Evolutionary conservation across 2,797 vertebrate genomes (phyloP).

Genomic region (Podarcis lilfordi): DNA sequence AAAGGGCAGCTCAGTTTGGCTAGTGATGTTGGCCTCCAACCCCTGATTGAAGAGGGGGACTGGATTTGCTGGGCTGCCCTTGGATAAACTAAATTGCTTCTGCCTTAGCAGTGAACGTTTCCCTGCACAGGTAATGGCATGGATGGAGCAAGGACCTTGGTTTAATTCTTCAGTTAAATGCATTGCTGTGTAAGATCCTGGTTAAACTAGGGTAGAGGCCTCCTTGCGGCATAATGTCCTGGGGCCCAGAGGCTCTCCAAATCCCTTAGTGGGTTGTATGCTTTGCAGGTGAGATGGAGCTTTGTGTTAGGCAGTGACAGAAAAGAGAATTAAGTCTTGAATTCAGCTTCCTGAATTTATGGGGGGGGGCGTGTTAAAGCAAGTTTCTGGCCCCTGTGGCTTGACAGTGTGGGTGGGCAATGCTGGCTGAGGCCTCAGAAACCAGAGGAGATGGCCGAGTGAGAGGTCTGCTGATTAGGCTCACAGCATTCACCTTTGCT

Average conservation of each 20-base stretch:
- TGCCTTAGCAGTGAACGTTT: not conserved
- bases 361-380: not conserved
- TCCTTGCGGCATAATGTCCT: not conserved
- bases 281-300: not conserved
- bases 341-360: not conserved
- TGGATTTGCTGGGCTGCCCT: not conserved
- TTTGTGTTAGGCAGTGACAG: not conserved
- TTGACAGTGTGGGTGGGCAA: not conserved
- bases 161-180: not conserved
- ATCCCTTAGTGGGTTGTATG: not conserved
- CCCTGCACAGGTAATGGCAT: not conserved
- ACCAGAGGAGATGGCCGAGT: too few relatives aligned
- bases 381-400: not conserved
- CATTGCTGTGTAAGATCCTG: too few relatives aligned
- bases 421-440: not conserved
- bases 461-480: too few relatives aligned
- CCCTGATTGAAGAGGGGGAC: too few relatives aligned
- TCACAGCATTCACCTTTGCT: not conserved
- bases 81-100: not conserved
- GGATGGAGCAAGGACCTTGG: too few relatives aligned
- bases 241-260: not conserved
- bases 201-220: not conserved
- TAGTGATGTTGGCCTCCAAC: not conserved
- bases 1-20: too few relatives aligned
- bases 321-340: not conserved